Evolutionary conservation across 2,888 invertebrate genomes (phyloP), one percentile per base, ranked within the genome.

Genomic region (Acleris laterana): DNA sequence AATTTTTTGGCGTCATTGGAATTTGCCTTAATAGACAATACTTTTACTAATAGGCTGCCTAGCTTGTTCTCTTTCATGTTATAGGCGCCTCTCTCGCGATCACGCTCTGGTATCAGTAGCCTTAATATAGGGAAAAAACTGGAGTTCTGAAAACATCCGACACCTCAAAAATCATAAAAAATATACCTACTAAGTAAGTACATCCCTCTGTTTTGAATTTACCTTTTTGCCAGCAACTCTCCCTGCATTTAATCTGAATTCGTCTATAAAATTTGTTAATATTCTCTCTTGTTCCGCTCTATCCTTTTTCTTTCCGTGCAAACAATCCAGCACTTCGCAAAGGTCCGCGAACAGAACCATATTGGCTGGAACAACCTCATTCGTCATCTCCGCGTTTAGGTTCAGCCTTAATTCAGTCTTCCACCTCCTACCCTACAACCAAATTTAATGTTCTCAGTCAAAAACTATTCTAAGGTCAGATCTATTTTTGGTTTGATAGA

Each of bases 21-120:
- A 52, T 95, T 94, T 73, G 95, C 95, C 16, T 95, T 94, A 52
- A 99, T 88, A 67, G 96, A 95, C 58, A 98, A 90, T 57, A 97
- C 95, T 75, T 95, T 94, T n/a, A 96, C 95, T 68, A 97, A 94
- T 44, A 96, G 82, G 73, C 93, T 94, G 0, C 96, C 96, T 67
- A 99, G 93, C 71, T 95, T 95, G 44, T 94, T 93, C 86, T 97
- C 96, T 88, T 97, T 97, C 69, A 99, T 93, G 20, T 98, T 97
- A 86, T 98, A 98, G 0, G 97, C 94, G 48, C 95, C 94, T 72
- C 98, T 94, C 72, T 96, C 95, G 71, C 96, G 94, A 78, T 99
- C 99, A 42, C 95, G 88, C 68, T 95, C 93, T 0, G 98, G 98
- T 32, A 98, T 78, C 11, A 99, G 84, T 42, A 98, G 91, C 70